Evolutionary conservation across 2,888 invertebrate species (phyloP).

Genomic region (Monoplex corrugatus): DNA sequence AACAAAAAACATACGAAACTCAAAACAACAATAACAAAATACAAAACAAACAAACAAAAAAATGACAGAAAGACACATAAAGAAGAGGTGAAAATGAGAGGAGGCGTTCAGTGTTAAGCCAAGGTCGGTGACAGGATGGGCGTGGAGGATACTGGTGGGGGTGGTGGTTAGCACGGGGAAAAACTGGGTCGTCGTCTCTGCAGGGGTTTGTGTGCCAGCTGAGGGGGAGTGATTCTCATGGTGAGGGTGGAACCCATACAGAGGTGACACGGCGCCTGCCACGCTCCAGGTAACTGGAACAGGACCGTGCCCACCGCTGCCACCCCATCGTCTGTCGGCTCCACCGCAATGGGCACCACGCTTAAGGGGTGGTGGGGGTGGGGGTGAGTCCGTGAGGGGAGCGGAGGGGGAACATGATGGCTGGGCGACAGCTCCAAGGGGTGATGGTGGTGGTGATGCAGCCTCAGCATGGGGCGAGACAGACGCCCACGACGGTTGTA

Average conservation of each 20-base stretch:
- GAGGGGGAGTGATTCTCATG: constrained; percentile 57
- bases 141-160: neutral
- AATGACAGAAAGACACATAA: neutral
- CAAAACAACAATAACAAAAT: too few species aligned
- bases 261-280: constrained; percentile 83
- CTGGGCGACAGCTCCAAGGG: constrained; percentile 31
- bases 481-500: constrained; percentile 41
- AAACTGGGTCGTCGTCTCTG: constrained; percentile 61
- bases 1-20: neutral
- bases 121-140: too few species aligned
- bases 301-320: constrained; percentile 96
- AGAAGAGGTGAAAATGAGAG: neutral
- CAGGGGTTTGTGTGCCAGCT: constrained; percentile 55
- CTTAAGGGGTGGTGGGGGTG: constrained; percentile 56
- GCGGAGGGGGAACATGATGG: constrained; percentile 23
- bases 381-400: constrained; percentile 20
- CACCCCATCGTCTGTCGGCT: constrained; percentile 93
- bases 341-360: constrained; percentile 90
- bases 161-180: constrained; percentile 57
- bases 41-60: neutral
- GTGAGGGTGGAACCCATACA: constrained; percentile 82
- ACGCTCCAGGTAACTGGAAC: constrained; percentile 93
- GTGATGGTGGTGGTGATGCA: constrained; percentile 30
- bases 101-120: too few species aligned
- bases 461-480: constrained; percentile 42